Evolutionary conservation across 2,888 invertebrate species (phyloP), one percentile per base, ranked within the genome.

Genomic region (Auanema freiburgensis): DNA sequence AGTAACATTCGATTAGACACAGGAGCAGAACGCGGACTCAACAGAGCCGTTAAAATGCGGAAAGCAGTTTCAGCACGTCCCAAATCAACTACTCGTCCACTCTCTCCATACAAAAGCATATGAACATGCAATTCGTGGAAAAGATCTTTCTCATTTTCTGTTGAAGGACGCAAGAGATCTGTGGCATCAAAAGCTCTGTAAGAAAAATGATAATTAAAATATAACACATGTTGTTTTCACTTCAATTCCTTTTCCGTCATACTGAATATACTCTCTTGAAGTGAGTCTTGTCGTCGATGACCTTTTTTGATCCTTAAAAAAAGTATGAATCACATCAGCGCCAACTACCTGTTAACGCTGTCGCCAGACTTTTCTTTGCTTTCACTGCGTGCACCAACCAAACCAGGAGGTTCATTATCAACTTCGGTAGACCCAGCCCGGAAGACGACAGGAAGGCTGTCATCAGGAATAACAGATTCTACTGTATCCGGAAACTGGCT

Each of bases 61-160:
- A 82, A 82, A 4, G 79, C 75, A 8, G 76, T 76, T 57, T 82
- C 82, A 0, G 81, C 78, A 3, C 80, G 60, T 10, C 74, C 74
- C 51, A 74, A 63, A 46, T 74, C 76, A 11, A 77, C 75, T 11
- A 72, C 74, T 25, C 73, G 60, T 23, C 80, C 80, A 42, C 74
- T 73, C 55, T 83, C 83, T 16, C 70, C 72, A 44, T 74, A 74
- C 2, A 93, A 86, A 49, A 92, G 87, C 85, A 93, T 88, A 82
- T 92, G 92, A 23, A 91, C 90, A 83, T 92, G 92, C 63, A 91
- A 88, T 25, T 90, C 90, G 83, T 91, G 90, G 43, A 91, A 87
- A 10, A 84, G 82, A 69, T 68, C 50, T 67, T 59, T 18, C 69
- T 77, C 16, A 63, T 72, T 62, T 59, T 76, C 59, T 57, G 59